Evolutionary conservation across 2,888 invertebrate genomes (phyloP).

Genomic region (Sesia apiformis): DNA sequence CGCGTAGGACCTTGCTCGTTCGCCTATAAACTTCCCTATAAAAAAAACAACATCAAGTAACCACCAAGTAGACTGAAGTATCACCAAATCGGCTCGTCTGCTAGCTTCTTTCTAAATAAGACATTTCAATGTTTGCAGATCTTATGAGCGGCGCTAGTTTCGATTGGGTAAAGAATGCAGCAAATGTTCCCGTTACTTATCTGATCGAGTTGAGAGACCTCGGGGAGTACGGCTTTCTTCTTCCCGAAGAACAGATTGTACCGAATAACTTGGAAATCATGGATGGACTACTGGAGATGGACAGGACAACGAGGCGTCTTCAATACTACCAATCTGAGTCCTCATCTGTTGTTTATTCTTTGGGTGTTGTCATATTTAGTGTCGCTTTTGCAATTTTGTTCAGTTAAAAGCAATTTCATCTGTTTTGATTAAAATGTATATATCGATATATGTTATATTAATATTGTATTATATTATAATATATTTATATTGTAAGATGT

Average conservation of each 20-base stretch:
- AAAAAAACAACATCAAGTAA: no score
- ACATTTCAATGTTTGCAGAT: conserved; percentile 28
- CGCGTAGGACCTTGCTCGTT: no score
- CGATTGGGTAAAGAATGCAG: conserved; percentile 74
- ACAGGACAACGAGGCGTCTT: conserved; percentile 36
- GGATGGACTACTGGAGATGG: conserved; percentile 67
- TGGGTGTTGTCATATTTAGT: conserved; percentile 17
- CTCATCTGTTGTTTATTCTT: conserved; percentile 15
- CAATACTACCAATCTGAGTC: conserved; percentile 32
- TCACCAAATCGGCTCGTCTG: not conserved
- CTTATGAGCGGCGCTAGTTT: conserved; percentile 66
- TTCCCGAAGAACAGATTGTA: conserved; percentile 68
- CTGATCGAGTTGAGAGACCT: conserved; percentile 77
- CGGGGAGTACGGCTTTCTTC: conserved; percentile 72
- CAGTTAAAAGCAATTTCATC: no score
- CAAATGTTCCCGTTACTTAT: conserved; percentile 67
- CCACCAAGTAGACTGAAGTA: no score
- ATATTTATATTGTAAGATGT: no score
- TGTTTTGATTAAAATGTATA: no score
- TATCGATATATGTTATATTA: no score
- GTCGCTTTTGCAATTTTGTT: conserved; percentile 2
- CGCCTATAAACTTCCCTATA: no score
- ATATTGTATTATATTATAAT: no score
- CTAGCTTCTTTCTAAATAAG: conserved; percentile 7
- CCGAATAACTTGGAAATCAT: conserved; percentile 76